Evolutionary conservation across 2,113 vertebrate species (phyloP).

Genomic region (Cryptotis parvus): DNA sequence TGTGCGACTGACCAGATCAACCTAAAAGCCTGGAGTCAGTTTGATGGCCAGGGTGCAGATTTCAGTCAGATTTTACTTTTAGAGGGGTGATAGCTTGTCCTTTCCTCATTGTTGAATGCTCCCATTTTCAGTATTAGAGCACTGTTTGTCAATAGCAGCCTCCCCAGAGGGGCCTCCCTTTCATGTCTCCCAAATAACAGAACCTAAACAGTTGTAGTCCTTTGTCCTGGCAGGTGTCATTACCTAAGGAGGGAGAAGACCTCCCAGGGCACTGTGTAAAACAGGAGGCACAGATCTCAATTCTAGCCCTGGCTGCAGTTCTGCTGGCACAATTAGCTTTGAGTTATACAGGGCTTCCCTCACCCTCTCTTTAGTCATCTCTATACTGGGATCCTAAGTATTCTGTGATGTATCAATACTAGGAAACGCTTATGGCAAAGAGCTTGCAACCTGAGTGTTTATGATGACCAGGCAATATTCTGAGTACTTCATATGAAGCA

Average conservation of each 20-base stretch:
- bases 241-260: neutral
- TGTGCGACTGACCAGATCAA: too few relatives aligned
- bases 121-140: neutral
- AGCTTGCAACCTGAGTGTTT: neutral
- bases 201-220: neutral
- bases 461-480: neutral
- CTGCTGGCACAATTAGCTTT: neutral
- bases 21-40: too few relatives aligned
- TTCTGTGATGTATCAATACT: neutral
- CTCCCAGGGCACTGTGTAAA: neutral
- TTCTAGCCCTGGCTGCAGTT: neutral
- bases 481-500: neutral
- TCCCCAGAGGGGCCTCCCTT: too few relatives aligned
- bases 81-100: neutral
- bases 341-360: neutral
- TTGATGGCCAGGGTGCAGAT: neutral
- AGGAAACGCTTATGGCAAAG: neutral
- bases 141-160: too few relatives aligned
- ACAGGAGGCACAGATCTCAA: neutral
- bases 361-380: neutral
- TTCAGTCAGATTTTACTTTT: neutral
- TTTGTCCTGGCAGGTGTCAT: neutral
- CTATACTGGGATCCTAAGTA: neutral
- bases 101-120: neutral
- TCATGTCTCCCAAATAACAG: too few relatives aligned